These are phyloP conservation scores for Mesocentrotus franciscanus DNA, from an alignment of 53 echinoderm and acorn worm genomes.

Conservation along the genomic window DNA sequence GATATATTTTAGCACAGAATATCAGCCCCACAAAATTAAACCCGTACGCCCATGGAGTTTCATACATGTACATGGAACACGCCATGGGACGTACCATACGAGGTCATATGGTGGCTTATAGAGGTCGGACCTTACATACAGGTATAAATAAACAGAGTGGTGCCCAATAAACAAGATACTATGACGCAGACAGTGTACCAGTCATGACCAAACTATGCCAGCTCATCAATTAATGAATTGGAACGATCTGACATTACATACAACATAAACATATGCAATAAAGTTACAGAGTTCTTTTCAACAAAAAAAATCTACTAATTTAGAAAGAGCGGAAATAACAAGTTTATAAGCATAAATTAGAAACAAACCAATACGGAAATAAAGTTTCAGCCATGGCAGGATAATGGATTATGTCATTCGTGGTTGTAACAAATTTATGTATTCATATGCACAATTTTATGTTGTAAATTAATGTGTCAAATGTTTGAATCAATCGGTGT, in stretches of 20 bases:
- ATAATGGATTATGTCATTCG: neutral
- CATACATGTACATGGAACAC: neutral
- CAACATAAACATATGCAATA: neutral
- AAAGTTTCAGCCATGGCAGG: neutral
- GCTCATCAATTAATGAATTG: constrained; percentile 47
- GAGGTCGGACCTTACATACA: constrained; percentile 23
- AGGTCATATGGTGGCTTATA: neutral
- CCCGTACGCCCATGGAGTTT: neutral
- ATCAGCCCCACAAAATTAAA: too few species aligned
- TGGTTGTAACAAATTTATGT: neutral
- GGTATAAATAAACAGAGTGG: constrained; percentile 49
- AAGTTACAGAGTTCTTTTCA: neutral
- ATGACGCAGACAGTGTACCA: constrained; percentile 40
- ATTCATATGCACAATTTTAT: too few species aligned
- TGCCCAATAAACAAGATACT: constrained; percentile 20
- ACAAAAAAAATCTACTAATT: neutral
- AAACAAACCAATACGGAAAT: neutral
- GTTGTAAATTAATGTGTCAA: too few species aligned
- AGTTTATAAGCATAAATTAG: neutral
- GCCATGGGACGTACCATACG: neutral
- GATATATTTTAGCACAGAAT: too few species aligned
- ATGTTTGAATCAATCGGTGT: too few species aligned
- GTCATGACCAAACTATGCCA: constrained; percentile 42
- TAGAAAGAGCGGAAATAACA: neutral
- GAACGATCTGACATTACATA: neutral